Evolutionary conservation across 2,797 vertebrate species (phyloP).

Genomic region (Onychomys leucogaster): DNA sequence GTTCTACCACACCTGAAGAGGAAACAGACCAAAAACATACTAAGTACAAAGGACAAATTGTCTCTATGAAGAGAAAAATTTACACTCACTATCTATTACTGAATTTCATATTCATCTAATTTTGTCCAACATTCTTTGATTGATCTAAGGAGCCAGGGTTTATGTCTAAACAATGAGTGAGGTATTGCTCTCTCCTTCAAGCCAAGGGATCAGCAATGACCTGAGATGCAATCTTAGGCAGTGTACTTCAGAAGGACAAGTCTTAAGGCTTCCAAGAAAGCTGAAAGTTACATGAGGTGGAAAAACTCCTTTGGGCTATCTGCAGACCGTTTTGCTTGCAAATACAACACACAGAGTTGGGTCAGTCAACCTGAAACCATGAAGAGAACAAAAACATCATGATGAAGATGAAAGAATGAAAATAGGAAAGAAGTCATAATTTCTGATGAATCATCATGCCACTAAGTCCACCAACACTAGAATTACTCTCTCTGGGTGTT

Average conservation of each 20-base stretch:
- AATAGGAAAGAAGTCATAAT: background rate
- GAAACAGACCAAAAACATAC: background rate
- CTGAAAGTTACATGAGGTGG: background rate
- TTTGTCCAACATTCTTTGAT: background rate
- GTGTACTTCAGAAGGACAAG: background rate
- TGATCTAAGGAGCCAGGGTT: background rate
- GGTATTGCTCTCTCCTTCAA: background rate
- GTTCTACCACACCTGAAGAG: background rate
- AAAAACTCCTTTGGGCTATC: background rate
- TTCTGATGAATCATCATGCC: background rate
- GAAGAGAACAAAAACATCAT: background rate
- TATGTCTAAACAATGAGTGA: background rate
- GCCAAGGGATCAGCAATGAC: background rate
- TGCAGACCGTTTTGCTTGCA: background rate
- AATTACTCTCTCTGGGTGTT: background rate
- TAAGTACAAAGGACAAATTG: background rate
- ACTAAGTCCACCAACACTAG: background rate
- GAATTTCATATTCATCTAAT: background rate
- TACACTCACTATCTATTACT: background rate
- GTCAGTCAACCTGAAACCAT: background rate
- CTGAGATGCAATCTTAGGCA: background rate
- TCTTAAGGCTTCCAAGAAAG: background rate
- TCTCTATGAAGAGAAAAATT: background rate
- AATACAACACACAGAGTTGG: background rate
- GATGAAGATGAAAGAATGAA: background rate